Evolutionary conservation across 2,113 vertebrate species (phyloP).

Genomic region (Parotia lawesii): DNA sequence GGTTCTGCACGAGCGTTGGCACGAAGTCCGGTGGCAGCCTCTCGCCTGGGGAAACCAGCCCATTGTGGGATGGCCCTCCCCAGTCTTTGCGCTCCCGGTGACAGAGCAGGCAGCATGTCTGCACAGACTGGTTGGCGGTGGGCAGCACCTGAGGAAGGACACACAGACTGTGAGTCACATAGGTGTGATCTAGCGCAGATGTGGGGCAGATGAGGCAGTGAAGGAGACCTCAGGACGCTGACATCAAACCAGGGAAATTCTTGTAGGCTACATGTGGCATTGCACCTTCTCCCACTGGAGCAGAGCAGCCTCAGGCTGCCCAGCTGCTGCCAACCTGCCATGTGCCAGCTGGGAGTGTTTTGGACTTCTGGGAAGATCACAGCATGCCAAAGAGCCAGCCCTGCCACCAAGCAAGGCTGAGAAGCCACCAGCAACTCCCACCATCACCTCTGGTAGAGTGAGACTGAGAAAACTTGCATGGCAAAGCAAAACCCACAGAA

Average conservation of each 20-base stretch:
- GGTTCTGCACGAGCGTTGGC: slow-evolving; percentile 92
- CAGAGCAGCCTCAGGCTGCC: background rate
- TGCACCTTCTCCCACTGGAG: background rate
- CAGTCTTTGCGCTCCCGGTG: slow-evolving; percentile 96
- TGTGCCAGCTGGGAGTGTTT: background rate
- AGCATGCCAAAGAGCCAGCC: background rate
- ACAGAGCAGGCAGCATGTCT: slow-evolving; percentile 96
- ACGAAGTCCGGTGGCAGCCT: slow-evolving; percentile 93
- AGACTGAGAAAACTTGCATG: background rate
- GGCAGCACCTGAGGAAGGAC: slow-evolving; percentile 69
- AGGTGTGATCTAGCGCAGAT: rapidly evolving
- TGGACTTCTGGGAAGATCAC: background rate
- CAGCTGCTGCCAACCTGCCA: slow-evolving; percentile 2
- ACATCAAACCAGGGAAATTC: background rate
- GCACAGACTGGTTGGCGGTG: slow-evolving; percentile 81
- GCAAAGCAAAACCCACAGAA: background rate
- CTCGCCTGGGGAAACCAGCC: slow-evolving; percentile 86
- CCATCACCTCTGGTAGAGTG: background rate
- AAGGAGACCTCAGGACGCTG: background rate
- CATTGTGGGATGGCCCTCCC: slow-evolving; percentile 86
- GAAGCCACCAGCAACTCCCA: background rate
- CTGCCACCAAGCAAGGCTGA: background rate
- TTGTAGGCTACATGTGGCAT: background rate
- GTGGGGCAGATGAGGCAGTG: background rate
- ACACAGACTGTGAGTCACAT: slow-evolving; percentile 4